Evolutionary conservation across 2,797 vertebrate genomes (phyloP).

Genomic region (Melanotaenia pygmaea): DNA sequence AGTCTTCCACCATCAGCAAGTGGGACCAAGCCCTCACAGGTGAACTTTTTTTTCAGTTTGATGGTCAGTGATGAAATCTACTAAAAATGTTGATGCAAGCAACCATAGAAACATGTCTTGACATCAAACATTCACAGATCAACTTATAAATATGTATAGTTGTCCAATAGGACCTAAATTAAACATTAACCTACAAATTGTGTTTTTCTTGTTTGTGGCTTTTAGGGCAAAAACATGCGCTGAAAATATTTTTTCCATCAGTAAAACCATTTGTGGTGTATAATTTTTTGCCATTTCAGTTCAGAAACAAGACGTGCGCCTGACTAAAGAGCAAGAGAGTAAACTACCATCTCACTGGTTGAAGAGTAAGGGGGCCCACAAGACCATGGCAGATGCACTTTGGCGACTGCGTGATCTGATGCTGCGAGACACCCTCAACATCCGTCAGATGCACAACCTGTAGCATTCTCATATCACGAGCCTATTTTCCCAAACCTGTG

Average conservation of each 20-base stretch:
- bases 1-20: slow-evolving; percentile 94
- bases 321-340: slow-evolving; percentile 98
- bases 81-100: not conserved
- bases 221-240: not conserved
- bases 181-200: too few relatives aligned
- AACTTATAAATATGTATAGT: too few relatives aligned
- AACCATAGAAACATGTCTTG: not conserved
- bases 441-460: slow-evolving; percentile 92
- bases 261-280: not conserved
- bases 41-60: slow-evolving; percentile 60
- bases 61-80: not conserved
- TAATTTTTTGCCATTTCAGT: slow-evolving; percentile 77
- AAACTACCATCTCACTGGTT: slow-evolving; percentile 97
- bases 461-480: slow-evolving; percentile 80
- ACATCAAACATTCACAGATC: not conserved
- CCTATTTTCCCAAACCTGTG: slow-evolving; percentile 70
- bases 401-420: slow-evolving; percentile 98
- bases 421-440: slow-evolving; percentile 95
- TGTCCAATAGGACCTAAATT: too few relatives aligned
- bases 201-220: too few relatives aligned
- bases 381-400: slow-evolving; percentile 96
- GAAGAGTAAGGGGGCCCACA: slow-evolving; percentile 98
- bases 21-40: slow-evolving; percentile 98
- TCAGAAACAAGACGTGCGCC: slow-evolving; percentile 91
- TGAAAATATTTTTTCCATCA: not conserved